Evolutionary conservation across 53 echinoderm and acorn worm genomes (phyloP), one percentile per base, ranked within the genome.

Genomic region (Astropecten irregularis): DNA sequence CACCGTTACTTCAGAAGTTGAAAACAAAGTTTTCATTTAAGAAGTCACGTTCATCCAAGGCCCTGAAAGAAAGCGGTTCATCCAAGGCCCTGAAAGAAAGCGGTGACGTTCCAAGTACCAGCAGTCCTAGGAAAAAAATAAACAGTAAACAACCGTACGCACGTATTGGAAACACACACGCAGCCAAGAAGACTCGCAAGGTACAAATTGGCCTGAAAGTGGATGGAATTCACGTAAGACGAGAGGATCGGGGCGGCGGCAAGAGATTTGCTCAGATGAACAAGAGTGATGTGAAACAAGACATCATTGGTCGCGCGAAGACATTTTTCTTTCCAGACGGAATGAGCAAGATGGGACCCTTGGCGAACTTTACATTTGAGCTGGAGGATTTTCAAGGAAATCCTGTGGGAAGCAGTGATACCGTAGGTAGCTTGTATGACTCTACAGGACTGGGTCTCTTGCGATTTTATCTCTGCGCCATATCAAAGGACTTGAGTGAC

Each of bases 1-100:
- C 61, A 23, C 61, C 68, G 0, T 68, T 68, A 46, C 68, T 68
- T 26, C 68, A 68, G 22, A 68, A 68, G 68, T 25, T 68, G 44
- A 68, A 68, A 40, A 68, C 68, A 68, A 44, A 68, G 47, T 68
- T 68, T 68, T 68, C 47, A 27, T 68, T 68, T 46, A 68, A 68
- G 61, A 61, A 61, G 40, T 23, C 28, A 46, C 42, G 68, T 68
- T 46, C 25, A 27, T 40, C 47, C 0, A 68, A 68, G 25, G 46
- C 42, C 22, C 47, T 27, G 28, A 68, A 46, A 22, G 68, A 44
- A 68, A 68, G n/a, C n/a, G n/a, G n/a, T n/a, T n/a, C n/a, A n/a
- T n/a, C n/a, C n/a, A n/a, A n/a, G n/a, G n/a, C n/a, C n/a, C n/a
- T n/a, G n/a, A n/a, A n/a, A n/a, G n/a, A n/a, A n/a, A n/a, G 28